A percentile compares a stretch with the other conserved stretches of the same genome.
Evolutionary conservation across 2,888 invertebrate species (phyloP).

Genomic region (Heliconius aoede): DNA sequence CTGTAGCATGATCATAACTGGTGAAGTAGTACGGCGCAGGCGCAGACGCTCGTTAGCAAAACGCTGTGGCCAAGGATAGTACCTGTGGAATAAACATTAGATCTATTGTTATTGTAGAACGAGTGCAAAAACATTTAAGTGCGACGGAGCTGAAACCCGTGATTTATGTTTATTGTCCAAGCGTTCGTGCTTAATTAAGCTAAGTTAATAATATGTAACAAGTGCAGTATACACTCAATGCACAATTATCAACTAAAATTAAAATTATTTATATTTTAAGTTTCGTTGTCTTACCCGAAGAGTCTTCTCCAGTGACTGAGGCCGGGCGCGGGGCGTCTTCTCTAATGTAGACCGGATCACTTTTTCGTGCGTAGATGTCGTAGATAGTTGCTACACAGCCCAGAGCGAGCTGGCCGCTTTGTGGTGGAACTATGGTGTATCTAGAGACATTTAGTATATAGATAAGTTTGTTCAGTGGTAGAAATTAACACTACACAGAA

Average conservation of each 20-base stretch:
- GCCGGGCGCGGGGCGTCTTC: conserved; percentile 83
- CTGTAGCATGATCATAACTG: conserved; percentile 50
- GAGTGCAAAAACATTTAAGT: not conserved
- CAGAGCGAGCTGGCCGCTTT: conserved; percentile 78
- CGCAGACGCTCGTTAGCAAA: conserved; percentile 50
- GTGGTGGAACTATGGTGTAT: conserved; percentile 69
- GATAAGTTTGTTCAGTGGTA: too few relatives aligned
- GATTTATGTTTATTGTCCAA: too few relatives aligned
- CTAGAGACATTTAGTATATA: conserved; percentile 50
- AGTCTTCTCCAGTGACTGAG: conserved; percentile 79
- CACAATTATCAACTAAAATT: not conserved
- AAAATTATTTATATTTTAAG: not conserved
- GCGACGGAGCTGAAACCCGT: too few relatives aligned
- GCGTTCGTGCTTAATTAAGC: too few relatives aligned
- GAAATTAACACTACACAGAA: too few relatives aligned
- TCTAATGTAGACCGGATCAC: conserved; percentile 78
- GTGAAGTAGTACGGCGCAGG: conserved; percentile 48
- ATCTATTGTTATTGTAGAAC: not conserved
- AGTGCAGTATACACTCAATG: too few relatives aligned
- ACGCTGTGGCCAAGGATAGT: conserved; percentile 40
- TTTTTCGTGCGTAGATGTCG: conserved; percentile 83
- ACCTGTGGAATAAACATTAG: conserved; percentile 44
- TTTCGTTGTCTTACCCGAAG: conserved; percentile 59
- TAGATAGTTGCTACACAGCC: conserved; percentile 84
- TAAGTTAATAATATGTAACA: too few relatives aligned